These are phyloP conservation scores for Watsonalla binaria DNA, from an alignment of 2,888 invertebrate species.

Conservation along the genomic window DNA sequence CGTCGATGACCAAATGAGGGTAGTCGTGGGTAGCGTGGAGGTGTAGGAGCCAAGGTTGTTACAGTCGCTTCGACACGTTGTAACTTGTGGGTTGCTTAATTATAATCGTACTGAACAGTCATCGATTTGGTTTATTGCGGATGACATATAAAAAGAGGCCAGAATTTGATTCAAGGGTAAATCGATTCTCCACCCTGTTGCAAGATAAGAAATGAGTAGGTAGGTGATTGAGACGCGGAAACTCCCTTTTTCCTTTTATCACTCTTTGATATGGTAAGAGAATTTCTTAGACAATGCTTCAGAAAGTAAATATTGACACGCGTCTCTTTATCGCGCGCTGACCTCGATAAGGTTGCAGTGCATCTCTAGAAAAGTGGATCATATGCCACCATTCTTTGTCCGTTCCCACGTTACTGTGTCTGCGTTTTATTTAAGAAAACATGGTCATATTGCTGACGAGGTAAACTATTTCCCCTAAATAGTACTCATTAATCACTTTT, in stretches of 20 bases:
- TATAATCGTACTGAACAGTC: slow-evolving; percentile 58
- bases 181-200: not conserved
- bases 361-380: slow-evolving; percentile 72
- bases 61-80: slow-evolving; percentile 65
- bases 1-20: slow-evolving; percentile 75
- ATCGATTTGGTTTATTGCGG: slow-evolving; percentile 35
- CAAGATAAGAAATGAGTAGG: not conserved
- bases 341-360: slow-evolving; percentile 64
- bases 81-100: slow-evolving; percentile 70
- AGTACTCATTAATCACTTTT: too few species aligned
- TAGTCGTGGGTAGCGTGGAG: slow-evolving; percentile 74
- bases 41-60: slow-evolving; percentile 74
- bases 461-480: slow-evolving; percentile 38
- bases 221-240: not conserved
- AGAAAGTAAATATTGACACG: slow-evolving; percentile 64
- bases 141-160: slow-evolving; percentile 9
- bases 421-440: slow-evolving; percentile 53
- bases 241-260: slow-evolving; percentile 18
- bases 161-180: not conserved
- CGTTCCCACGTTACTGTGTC: slow-evolving; percentile 70
- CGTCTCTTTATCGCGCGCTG: slow-evolving; percentile 59
- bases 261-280: slow-evolving; percentile 29
- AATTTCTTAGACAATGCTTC: slow-evolving; percentile 36
- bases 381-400: slow-evolving; percentile 57
- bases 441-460: slow-evolving; percentile 64